phyloP scores from a whole-genome alignment of 92 coral and sea anemone species.

The Porites rus region DNA sequence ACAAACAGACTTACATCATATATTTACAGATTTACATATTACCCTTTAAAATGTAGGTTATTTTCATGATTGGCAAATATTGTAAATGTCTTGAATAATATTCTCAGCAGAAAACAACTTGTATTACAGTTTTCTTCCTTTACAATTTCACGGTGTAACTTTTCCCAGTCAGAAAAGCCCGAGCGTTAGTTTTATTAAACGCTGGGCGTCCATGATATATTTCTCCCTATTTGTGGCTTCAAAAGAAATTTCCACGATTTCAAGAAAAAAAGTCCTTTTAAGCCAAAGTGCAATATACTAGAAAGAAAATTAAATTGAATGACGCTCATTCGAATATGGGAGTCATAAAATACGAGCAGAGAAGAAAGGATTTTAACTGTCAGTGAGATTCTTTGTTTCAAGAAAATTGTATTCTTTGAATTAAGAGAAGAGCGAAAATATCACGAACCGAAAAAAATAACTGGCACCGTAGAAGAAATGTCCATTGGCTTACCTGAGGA shows the following conservation, averaged over 20 bases:
- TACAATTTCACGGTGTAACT: background rate
- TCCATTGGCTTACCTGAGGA: conserved; percentile 29
- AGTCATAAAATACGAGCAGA: background rate
- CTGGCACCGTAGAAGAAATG: background rate
- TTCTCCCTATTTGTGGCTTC: background rate
- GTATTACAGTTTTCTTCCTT: background rate
- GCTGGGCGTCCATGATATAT: background rate
- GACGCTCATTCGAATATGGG: background rate
- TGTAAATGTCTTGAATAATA: background rate
- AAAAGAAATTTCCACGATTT: background rate
- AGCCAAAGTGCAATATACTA: background rate
- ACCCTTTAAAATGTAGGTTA: background rate
- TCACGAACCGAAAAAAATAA: background rate
- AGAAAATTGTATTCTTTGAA: background rate
- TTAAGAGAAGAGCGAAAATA: background rate
- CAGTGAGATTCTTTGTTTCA: background rate
- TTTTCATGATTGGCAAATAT: background rate
- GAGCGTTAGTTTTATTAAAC: background rate
- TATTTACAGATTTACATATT: background rate
- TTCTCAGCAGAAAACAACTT: background rate
- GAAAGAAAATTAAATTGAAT: background rate
- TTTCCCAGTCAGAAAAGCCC: background rate
- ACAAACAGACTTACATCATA: background rate
- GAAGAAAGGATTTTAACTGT: background rate
- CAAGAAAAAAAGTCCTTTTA: background rate